phyloP scores from a whole-genome alignment of 2,797 vertebrate species.

The Lacerta viridis region DNA sequence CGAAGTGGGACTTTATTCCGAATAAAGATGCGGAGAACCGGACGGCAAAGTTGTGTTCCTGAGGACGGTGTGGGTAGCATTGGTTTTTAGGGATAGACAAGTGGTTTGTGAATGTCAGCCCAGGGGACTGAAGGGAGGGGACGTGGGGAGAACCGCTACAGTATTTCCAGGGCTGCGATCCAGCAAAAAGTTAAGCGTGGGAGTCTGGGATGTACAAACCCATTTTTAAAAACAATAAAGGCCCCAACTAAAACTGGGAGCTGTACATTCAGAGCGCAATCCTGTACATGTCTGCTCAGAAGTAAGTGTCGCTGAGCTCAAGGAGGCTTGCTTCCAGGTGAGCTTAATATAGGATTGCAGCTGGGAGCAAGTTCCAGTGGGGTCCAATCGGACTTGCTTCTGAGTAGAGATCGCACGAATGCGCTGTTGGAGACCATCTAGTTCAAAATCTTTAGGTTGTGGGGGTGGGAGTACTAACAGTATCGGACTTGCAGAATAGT shows the following conservation, averaged over 20 bases:
- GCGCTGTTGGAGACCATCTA: background rate
- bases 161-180: background rate
- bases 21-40: too few species aligned
- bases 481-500: background rate
- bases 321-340: too few species aligned
- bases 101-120: background rate
- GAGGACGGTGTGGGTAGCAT: too few species aligned
- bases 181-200: background rate
- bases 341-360: too few species aligned
- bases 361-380: too few species aligned
- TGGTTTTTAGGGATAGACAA: too few species aligned
- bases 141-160: background rate
- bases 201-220: background rate
- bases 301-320: too few species aligned
- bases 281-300: too few species aligned
- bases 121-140: background rate
- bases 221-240: background rate
- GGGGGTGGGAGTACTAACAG: background rate
- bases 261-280: too few species aligned
- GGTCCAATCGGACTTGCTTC: too few species aligned
- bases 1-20: background rate
- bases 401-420: too few species aligned
- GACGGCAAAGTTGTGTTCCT: too few species aligned
- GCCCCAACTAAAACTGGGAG: background rate
- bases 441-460: background rate